phyloP scores from a whole-genome alignment of 1,140 invertebrate species.

The Mamestra configurata region DNA sequence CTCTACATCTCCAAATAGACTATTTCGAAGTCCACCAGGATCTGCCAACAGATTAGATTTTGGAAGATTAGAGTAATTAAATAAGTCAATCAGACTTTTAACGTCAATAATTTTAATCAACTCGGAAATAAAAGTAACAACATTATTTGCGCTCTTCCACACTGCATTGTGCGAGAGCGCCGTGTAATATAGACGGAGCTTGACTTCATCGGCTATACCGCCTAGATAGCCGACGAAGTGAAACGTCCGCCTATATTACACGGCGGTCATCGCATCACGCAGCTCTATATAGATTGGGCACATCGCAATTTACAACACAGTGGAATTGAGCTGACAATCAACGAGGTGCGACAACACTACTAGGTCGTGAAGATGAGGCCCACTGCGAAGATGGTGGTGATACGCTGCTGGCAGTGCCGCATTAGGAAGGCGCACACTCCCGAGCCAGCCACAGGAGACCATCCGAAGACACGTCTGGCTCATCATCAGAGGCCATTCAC shows the following conservation, averaged over 20 bases:
- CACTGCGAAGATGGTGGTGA: constrained; percentile 3
- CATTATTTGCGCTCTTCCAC: too few relatives aligned
- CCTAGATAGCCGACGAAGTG: too few relatives aligned
- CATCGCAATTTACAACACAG: neutral
- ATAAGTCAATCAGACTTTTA: too few relatives aligned
- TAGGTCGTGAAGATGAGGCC: constrained; percentile 6
- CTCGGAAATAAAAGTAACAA: too few relatives aligned
- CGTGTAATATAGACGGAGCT: too few relatives aligned
- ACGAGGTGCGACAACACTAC: constrained; percentile 13
- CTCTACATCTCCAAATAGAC: too few relatives aligned
- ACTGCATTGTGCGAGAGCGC: too few relatives aligned
- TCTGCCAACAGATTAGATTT: too few relatives aligned
- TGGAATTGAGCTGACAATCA: neutral
- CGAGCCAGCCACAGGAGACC: constrained; percentile 57
- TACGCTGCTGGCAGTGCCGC: constrained; percentile 50
- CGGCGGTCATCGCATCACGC: neutral
- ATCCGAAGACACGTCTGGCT: constrained; percentile 54
- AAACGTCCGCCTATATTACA: neutral
- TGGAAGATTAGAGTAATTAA: too few relatives aligned
- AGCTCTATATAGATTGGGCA: neutral
- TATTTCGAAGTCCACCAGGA: too few relatives aligned
- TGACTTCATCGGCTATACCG: too few relatives aligned
- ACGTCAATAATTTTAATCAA: too few relatives aligned
- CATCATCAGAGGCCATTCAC: constrained; percentile 56
- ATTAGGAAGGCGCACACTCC: constrained; percentile 39